These are phyloP conservation scores for Trichogramma dendrolimi DNA, from an alignment of 2,888 invertebrate species.

Conservation along the genomic window DNA sequence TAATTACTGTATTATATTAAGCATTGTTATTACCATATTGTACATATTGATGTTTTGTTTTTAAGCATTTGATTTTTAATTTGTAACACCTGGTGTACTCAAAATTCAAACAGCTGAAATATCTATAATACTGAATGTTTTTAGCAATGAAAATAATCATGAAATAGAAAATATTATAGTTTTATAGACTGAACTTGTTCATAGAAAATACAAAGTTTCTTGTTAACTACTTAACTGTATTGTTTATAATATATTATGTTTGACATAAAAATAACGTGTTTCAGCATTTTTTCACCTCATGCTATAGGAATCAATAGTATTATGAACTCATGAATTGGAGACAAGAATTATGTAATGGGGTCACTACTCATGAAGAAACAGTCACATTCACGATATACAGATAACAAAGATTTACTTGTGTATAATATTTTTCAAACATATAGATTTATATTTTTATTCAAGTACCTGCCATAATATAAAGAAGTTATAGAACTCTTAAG, in stretches of 20 bases:
- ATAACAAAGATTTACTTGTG: too few species aligned
- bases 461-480: slow-evolving; percentile 17
- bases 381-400: slow-evolving; percentile 22
- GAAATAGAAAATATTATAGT: slow-evolving; percentile 14
- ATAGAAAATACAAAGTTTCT: slow-evolving; percentile 17
- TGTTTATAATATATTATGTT: slow-evolving; percentile 31
- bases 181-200: slow-evolving; percentile 17
- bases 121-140: slow-evolving; percentile 20
- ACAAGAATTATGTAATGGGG: slow-evolving; percentile 40
- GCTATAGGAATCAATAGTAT: slow-evolving; percentile 37
- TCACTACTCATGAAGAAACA: slow-evolving; percentile 3
- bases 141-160: slow-evolving; percentile 16
- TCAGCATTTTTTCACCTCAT: slow-evolving; percentile 49
- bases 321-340: slow-evolving; percentile 40
- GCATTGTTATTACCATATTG: not conserved
- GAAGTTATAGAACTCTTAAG: slow-evolving; percentile 10
- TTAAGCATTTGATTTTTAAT: slow-evolving; percentile 6
- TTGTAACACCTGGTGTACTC: slow-evolving; percentile 19
- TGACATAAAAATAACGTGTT: slow-evolving; percentile 42
- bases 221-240: slow-evolving; percentile 31
- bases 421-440: too few species aligned
- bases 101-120: slow-evolving; percentile 27
- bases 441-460: not conserved
- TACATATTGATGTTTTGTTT: not conserved
- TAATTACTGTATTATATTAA: slow-evolving; percentile 24